Conservation (phyloP, 1,140 invertebrate species). For the Diorhabda carinulata region DNA sequence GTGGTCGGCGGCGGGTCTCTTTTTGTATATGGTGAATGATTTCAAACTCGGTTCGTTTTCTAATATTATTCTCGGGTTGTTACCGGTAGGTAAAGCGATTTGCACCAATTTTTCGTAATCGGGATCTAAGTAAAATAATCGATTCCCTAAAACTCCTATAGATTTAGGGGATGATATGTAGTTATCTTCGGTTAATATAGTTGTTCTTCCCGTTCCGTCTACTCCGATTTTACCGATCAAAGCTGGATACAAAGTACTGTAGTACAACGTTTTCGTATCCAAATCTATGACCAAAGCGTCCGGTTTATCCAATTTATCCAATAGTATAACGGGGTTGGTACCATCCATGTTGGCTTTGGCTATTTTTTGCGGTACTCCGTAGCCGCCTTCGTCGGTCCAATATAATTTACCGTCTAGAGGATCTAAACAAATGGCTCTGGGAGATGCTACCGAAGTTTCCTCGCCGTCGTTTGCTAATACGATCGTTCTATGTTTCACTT, state of each 20-base stretch:
- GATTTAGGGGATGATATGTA: constrained; percentile 75
- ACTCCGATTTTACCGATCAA: constrained; percentile 70
- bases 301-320: constrained; percentile 64
- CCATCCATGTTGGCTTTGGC: constrained; percentile 94
- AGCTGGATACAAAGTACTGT: constrained; percentile 72
- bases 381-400: constrained; percentile 94
- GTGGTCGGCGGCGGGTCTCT: constrained; percentile 73
- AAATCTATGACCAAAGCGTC: constrained; percentile 85
- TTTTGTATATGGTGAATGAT: constrained; percentile 83
- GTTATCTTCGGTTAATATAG: constrained; percentile 64
- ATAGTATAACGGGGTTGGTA: constrained; percentile 65
- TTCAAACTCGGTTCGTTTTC: constrained; percentile 86
- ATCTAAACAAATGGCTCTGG: constrained; percentile 84
- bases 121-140: constrained; percentile 86
- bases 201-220: constrained; percentile 67
- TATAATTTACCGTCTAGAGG: constrained; percentile 86
- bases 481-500: constrained; percentile 77
- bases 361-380: constrained; percentile 86
- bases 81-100: constrained; percentile 78
- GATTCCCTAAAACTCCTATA: constrained; percentile 76
- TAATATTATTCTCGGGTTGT: constrained; percentile 71
- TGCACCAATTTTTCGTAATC: constrained; percentile 84
- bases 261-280: constrained; percentile 80
- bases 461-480: constrained; percentile 90
- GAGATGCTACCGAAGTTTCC: constrained; percentile 78